Conservation (phyloP, 35 echinoderm and acorn worm genomes). For the Ptychodera flava region DNA sequence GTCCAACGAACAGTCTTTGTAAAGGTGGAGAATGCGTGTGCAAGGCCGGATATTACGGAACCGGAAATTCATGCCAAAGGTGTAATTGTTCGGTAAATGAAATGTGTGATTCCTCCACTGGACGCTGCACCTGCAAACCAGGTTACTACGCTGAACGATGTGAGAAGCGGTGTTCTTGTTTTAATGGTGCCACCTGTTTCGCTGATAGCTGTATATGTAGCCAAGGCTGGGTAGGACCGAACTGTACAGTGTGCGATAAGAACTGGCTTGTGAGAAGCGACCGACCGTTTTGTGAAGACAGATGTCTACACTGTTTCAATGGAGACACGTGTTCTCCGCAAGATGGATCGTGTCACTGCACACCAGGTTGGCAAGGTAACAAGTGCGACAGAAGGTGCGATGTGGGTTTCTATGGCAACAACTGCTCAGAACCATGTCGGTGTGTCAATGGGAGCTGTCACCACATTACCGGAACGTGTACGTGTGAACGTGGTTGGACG, state of each 20-base stretch:
- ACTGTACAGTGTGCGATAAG: conserved; percentile 47
- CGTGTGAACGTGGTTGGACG: conserved; percentile 44
- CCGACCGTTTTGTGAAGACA: conserved; percentile 36
- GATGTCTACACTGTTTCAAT: too few species aligned
- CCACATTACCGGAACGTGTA: conserved; percentile 65
- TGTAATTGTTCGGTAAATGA: conserved; percentile 43
- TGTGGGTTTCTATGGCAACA: conserved; percentile 51
- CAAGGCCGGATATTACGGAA: conserved; percentile 8
- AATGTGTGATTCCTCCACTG: conserved; percentile 43
- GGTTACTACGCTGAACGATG: conserved; percentile 59
- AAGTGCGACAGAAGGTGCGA: conserved; percentile 56
- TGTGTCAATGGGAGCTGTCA: conserved; percentile 72
- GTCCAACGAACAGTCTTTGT: conserved; percentile 30
- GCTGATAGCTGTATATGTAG: conserved; percentile 15
- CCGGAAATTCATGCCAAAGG: too few species aligned
- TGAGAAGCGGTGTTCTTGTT: not conserved
- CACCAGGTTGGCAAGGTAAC: conserved; percentile 24
- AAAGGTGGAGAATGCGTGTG: not conserved
- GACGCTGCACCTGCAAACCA: conserved; percentile 51
- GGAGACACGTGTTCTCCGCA: conserved; percentile 17
- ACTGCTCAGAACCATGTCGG: conserved; percentile 46
- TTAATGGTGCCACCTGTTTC: not conserved
- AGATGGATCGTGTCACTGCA: conserved; percentile 29
- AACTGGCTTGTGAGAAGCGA: not conserved
- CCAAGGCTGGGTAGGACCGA: conserved; percentile 22